Conservation (phyloP, 2,888 invertebrate species). For the Geotrupes spiniger region DNA sequence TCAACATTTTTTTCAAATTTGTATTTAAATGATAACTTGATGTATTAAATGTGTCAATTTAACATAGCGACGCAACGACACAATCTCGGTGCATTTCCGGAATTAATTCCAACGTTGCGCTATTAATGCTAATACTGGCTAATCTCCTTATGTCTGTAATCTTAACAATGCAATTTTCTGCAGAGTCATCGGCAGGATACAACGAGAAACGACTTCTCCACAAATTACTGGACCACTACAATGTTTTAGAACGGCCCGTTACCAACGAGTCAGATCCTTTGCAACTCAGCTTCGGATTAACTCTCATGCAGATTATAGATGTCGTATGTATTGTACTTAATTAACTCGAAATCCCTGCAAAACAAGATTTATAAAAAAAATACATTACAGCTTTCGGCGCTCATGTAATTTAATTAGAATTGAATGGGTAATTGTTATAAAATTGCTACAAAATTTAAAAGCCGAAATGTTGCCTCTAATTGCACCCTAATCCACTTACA, state of each 20-base stretch:
- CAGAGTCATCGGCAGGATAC: conserved; percentile 81
- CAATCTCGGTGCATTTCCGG: no score
- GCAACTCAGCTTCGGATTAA: conserved; percentile 93
- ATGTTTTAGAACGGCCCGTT: conserved; percentile 91
- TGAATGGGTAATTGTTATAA: no score
- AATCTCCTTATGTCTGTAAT: background rate
- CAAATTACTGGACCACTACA: conserved; percentile 89
- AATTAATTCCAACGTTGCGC: no score
- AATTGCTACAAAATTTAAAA: conserved; percentile 5
- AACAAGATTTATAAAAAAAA: no score
- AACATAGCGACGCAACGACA: no score
- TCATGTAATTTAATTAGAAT: conserved; percentile 7
- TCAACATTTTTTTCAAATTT: no score
- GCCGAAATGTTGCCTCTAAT: no score
- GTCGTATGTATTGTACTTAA: conserved; percentile 70
- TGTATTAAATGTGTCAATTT: no score
- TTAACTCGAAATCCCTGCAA: background rate
- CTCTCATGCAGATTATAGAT: conserved; percentile 97
- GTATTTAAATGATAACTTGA: no score
- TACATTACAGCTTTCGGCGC: background rate
- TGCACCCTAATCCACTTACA: no score
- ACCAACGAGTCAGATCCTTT: conserved; percentile 95
- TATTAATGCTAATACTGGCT: no score
- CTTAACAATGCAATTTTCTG: conserved; percentile 31
- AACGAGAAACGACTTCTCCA: conserved; percentile 91